Percentiles rank a stretch among this genome's conserved stretches.
Conservation (phyloP, 2,797 vertebrate species). For the Esox lucius region DNA sequence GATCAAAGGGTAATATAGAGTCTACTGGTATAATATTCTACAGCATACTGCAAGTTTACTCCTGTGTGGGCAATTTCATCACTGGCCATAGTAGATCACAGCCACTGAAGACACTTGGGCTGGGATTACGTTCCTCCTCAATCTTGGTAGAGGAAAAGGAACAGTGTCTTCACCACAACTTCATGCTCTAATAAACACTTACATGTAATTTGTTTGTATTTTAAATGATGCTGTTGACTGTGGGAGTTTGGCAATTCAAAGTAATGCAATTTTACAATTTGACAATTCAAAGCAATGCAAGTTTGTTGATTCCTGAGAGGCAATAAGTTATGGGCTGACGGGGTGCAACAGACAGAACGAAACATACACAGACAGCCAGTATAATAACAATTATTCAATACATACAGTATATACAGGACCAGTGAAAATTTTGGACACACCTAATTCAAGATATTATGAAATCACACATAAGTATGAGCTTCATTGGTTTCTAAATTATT, state of each 20-base stretch:
- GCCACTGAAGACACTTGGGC: constrained; percentile 56
- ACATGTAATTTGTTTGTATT: constrained; percentile 38
- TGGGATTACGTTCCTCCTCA: constrained; percentile 65
- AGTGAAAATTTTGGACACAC: too few relatives aligned
- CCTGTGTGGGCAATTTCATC: constrained; percentile 72
- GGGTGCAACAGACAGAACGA: too few relatives aligned
- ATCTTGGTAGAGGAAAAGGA: constrained; percentile 51
- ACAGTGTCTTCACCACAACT: constrained; percentile 47
- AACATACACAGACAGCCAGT: too few relatives aligned
- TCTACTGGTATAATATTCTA: too few relatives aligned
- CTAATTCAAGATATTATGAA: too few relatives aligned
- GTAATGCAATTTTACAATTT: neutral
- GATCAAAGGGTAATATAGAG: too few relatives aligned
- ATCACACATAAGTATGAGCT: too few relatives aligned
- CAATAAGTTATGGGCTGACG: too few relatives aligned
- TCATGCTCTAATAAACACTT: constrained; percentile 44
- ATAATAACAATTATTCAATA: too few relatives aligned
- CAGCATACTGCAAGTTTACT: constrained; percentile 1
- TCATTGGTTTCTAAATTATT: too few relatives aligned
- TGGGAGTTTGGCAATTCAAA: neutral
- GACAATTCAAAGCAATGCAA: neutral
- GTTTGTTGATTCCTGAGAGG: too few relatives aligned
- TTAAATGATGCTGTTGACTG: constrained; percentile 33
- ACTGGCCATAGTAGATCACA: constrained; percentile 70
- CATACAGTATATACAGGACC: too few relatives aligned